phyloP scores from a whole-genome alignment of 2,113 vertebrate species.

The Bos indicus region DNA sequence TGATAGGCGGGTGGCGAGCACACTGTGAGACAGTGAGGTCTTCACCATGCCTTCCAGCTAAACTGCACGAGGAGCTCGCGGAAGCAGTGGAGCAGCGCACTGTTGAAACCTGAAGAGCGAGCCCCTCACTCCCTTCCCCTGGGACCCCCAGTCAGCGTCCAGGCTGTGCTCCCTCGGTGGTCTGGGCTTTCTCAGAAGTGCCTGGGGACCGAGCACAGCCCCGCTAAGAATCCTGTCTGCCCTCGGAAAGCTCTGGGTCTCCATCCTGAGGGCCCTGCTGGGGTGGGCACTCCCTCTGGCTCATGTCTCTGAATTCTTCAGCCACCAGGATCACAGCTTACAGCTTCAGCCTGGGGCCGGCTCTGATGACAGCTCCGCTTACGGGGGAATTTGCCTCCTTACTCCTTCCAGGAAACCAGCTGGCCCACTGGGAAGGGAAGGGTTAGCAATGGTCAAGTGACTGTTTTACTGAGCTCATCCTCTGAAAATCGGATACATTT shows the following conservation, averaged over 20 bases:
- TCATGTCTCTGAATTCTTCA: not conserved
- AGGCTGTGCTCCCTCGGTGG: not conserved
- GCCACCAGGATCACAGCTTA: not conserved
- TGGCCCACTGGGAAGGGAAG: not conserved
- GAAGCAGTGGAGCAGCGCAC: accelerated
- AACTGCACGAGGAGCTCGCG: not conserved
- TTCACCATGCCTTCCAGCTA: not conserved
- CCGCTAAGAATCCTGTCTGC: not conserved
- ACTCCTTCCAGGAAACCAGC: not conserved
- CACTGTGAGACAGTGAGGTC: not conserved
- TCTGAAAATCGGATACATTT: not conserved
- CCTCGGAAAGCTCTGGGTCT: not conserved
- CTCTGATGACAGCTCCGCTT: not conserved
- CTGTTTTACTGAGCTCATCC: not conserved
- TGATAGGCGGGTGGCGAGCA: not conserved
- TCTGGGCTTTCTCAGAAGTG: not conserved
- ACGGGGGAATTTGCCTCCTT: not conserved
- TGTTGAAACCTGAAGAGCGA: not conserved
- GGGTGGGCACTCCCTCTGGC: not conserved
- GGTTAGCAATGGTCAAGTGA: not conserved
- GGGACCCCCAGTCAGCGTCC: not conserved
- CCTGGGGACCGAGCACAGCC: not conserved
- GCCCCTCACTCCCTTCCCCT: not conserved
- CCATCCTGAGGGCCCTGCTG: not conserved
- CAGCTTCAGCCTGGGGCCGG: not conserved